phyloP scores from a whole-genome alignment of 2,888 invertebrate genomes.

The Pegoplata infirma region DNA sequence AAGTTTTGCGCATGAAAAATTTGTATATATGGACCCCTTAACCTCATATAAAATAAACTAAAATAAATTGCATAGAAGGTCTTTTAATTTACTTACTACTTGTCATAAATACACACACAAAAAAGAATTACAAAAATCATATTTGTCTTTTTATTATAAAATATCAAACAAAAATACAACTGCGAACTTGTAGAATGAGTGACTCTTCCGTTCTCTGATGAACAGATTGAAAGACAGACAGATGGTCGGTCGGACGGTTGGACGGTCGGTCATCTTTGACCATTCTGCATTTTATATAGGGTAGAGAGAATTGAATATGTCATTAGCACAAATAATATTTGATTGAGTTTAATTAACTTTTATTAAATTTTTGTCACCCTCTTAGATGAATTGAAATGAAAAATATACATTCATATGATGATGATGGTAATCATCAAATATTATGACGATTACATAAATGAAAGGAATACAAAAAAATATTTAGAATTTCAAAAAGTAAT shows the following conservation, averaged over 20 bases:
- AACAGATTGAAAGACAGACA: not conserved
- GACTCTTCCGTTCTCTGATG: not conserved
- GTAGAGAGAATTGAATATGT: not conserved
- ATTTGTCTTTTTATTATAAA: not conserved
- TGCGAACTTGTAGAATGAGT: too few relatives aligned
- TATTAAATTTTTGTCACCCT: conserved; percentile 77
- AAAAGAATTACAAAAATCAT: too few relatives aligned
- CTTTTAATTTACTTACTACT: not conserved
- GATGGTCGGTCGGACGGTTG: not conserved
- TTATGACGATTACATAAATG: not conserved
- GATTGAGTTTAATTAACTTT: conserved; percentile 78
- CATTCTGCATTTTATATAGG: not conserved
- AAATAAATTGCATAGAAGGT: conserved; percentile 49
- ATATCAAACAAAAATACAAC: too few relatives aligned
- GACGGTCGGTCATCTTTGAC: not conserved
- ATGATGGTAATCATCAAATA: not conserved
- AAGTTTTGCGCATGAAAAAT: too few relatives aligned
- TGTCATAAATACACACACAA: not conserved
- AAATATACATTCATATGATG: conserved; percentile 27
- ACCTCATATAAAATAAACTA: conserved; percentile 34
- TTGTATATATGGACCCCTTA: conserved; percentile 29
- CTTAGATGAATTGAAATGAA: conserved; percentile 55
- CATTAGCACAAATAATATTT: conserved; percentile 63
- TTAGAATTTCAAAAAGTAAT: not conserved
- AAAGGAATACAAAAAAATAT: not conserved